phyloP scores from a whole-genome alignment of 2,797 vertebrate species.

The Crocodylus rhombifer region DNA sequence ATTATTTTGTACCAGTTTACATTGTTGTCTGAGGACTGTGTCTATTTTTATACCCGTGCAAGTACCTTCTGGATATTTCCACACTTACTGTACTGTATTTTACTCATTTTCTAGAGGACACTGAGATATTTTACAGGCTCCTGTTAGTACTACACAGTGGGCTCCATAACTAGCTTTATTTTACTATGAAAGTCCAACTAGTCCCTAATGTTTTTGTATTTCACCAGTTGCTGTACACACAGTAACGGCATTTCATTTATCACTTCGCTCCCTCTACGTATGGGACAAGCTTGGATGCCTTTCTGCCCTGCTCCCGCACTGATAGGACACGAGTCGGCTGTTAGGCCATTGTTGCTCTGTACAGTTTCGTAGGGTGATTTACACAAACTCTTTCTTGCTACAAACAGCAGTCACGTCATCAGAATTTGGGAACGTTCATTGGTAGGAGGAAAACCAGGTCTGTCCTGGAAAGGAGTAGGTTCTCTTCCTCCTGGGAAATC shows the following conservation, averaged over 20 bases:
- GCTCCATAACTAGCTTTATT: conserved; percentile 72
- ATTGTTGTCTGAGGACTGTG: conserved; percentile 78
- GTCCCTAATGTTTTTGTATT: conserved; percentile 38
- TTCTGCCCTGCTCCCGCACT: not conserved
- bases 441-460: not conserved
- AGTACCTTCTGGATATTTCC: conserved; percentile 78
- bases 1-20: conserved; percentile 80
- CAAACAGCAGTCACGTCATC: not conserved
- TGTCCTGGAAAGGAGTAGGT: conserved; percentile 12
- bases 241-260: conserved; percentile 13
- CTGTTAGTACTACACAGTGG: conserved; percentile 52
- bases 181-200: conserved; percentile 58
- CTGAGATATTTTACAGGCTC: conserved; percentile 75
- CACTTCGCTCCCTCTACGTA: conserved; percentile 15
- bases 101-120: conserved; percentile 75
- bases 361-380: not conserved
- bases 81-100: conserved; percentile 61
- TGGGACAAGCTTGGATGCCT: conserved; percentile 34
- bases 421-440: conserved; percentile 1
- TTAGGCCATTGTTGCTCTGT: not conserved
- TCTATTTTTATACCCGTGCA: conserved; percentile 85
- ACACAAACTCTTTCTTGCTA: conserved; percentile 1
- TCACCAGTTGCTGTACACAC: conserved; percentile 29
- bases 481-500: not conserved
- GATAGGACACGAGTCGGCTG: not conserved